Base-by-base conservation (phyloP, 2,888 invertebrate genomes). In the Noctua janthe region DNA sequence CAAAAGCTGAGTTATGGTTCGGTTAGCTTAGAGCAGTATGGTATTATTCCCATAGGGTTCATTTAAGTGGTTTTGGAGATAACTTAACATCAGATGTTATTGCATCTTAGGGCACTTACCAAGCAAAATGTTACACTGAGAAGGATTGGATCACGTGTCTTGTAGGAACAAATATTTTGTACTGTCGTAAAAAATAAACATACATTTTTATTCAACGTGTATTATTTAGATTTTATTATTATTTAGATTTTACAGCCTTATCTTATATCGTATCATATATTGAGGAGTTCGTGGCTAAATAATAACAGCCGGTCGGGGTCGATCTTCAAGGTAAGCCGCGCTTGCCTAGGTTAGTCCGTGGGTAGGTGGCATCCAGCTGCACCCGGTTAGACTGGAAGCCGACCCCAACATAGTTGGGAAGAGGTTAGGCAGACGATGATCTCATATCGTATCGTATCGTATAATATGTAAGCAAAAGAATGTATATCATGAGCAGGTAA, bases 31-130 rank as follows among this genome's bases (percentile, higher is more conserved):
- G 43, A 29, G n/a, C 47, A n/a, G n/a, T 67, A 43, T n/a, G n/a
- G 49, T 23, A 43, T 15, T 59, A 72, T 51, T n/a, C 73, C 67
- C 39, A 51, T 43, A 51, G 15, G 67, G 23, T 49, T 59, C 4
- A 17, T 29, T 43, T 29, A 17, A 51, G 59, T 0, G 73, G 81
- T 67, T 70, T 64, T 20, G 49, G 23, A 47, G 39, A 71, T 62
- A 54, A 82, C 54, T 75, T 75, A 75, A 8, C 6, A 64, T 74
- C 29, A 29, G 29, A 43, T 59, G 11, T 66, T 23, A 70, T 51
- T 54, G 29, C 54, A 56, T 67, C 47, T 39, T 35, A n/a, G 23
- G 47, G 78, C 77, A 78, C 29, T 43, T 66, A 78, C 6, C n/a
- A 78, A 47, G n/a, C 29, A 47, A 20, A 11, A 62, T 47, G 6